Percentiles rank a stretch among this genome's conserved stretches.
phyloP scores from a whole-genome alignment of 2,888 invertebrate genomes.

The Patella pellucida region DNA sequence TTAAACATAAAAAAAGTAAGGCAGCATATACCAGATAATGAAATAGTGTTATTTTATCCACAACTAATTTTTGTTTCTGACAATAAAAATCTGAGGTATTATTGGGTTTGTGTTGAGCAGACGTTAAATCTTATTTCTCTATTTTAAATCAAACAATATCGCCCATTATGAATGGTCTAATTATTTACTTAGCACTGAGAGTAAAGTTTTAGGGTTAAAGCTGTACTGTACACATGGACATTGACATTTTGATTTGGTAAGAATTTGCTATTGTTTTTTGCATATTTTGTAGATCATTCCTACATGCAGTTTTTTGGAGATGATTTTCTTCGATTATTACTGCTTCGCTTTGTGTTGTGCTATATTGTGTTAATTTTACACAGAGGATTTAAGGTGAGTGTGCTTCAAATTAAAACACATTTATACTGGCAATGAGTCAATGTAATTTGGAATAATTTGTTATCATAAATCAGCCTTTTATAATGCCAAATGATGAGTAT shows the following conservation, averaged over 20 bases:
- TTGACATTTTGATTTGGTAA: neutral
- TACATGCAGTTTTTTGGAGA: slow-evolving; percentile 91
- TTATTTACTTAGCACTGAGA: no score
- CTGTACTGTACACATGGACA: neutral
- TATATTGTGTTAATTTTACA: slow-evolving; percentile 90
- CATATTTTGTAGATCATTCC: slow-evolving; percentile 68
- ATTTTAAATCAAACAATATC: no score
- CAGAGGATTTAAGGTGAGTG: slow-evolving; percentile 78
- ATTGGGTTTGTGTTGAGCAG: no score
- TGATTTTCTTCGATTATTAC: slow-evolving; percentile 89
- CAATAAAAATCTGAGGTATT: no score
- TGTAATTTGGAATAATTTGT: neutral
- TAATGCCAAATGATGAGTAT: no score
- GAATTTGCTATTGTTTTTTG: neutral
- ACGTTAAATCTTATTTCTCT: no score
- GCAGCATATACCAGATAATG: no score
- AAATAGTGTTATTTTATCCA: no score
- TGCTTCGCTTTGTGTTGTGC: slow-evolving; percentile 93
- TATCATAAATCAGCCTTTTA: neutral
- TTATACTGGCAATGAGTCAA: no score
- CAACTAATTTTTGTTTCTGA: no score
- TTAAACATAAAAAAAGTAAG: neutral
- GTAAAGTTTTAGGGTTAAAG: no score
- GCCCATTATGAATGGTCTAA: no score
- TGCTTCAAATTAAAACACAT: neutral